These are phyloP conservation scores for Aplodontia rufa DNA, from an alignment of 2,113 vertebrate genomes.

Conservation along the genomic window DNA sequence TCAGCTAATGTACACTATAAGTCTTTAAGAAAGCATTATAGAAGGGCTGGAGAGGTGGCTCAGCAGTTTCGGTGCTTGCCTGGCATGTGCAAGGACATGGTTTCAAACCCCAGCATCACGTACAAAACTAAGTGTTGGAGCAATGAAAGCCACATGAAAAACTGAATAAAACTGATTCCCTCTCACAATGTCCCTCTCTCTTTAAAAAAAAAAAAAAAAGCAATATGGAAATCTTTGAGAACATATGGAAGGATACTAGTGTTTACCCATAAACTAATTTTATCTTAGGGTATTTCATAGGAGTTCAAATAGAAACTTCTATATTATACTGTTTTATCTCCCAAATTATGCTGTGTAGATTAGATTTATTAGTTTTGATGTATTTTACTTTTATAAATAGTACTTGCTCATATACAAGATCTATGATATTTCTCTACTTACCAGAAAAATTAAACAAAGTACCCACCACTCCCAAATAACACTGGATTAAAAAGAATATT, in stretches of 20 bases:
- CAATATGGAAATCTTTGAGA: no score
- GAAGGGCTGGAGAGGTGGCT: no score
- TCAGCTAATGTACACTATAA: conserved; percentile 45
- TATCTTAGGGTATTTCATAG: background rate
- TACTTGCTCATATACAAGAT: conserved; percentile 2
- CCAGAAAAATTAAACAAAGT: conserved; percentile 49
- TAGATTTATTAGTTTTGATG: background rate
- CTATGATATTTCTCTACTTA: conserved; percentile 36
- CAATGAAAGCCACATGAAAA: no score
- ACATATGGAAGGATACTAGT: conserved; percentile 36
- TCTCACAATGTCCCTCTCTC: no score
- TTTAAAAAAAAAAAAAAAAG: no score
- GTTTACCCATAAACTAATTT: conserved; percentile 40
- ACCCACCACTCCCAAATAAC: conserved; percentile 28
- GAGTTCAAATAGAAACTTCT: background rate
- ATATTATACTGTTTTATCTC: background rate
- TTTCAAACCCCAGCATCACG: no score
- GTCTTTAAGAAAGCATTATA: background rate
- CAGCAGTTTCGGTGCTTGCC: no score
- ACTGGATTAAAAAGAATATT: background rate
- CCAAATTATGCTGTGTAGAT: background rate
- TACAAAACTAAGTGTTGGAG: no score
- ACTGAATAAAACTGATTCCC: no score
- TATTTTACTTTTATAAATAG: background rate
- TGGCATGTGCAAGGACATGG: no score